Percentiles rank a stretch among this genome's conserved stretches.
Evolutionary conservation across 2,888 invertebrate genomes (phyloP).

Genomic region (Tinea trinotella): DNA sequence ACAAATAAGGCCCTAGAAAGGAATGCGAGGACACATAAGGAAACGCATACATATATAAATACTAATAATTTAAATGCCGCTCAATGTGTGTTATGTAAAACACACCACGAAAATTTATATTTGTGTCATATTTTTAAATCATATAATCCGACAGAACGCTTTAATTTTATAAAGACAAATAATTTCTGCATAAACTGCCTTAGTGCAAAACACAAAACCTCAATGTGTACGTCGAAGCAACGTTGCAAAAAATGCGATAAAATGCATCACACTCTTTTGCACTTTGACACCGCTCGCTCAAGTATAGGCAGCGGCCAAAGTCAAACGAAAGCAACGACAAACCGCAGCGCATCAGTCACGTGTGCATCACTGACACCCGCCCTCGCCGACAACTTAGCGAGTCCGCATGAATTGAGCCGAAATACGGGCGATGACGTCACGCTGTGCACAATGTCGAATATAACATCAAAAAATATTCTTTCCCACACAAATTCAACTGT

Average conservation of each 20-base stretch:
- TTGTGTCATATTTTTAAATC: neutral
- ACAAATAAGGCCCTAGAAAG: no score
- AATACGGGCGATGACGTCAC: neutral
- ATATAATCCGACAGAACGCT: neutral
- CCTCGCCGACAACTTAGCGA: neutral
- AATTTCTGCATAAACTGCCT: slow-evolving; percentile 14
- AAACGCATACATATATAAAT: neutral
- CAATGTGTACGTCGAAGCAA: neutral
- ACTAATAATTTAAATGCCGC: no score
- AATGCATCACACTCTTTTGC: neutral
- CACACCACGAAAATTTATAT: neutral
- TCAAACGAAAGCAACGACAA: neutral
- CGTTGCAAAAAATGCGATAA: neutral
- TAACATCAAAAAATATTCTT: no score
- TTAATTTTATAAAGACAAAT: slow-evolving; percentile 12
- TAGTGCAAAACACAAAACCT: neutral
- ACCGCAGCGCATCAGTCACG: neutral
- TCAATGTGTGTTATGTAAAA: no score
- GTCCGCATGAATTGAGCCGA: neutral
- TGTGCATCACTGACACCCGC: neutral
- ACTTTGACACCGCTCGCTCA: neutral
- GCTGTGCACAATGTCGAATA: no score
- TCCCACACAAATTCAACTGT: neutral
- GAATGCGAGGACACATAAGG: no score
- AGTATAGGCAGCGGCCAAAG: neutral